A percentile compares a stretch with the other conserved stretches of the same genome.
Conservation (phyloP, 2,888 invertebrate genomes). For the Gari tellinella region DNA sequence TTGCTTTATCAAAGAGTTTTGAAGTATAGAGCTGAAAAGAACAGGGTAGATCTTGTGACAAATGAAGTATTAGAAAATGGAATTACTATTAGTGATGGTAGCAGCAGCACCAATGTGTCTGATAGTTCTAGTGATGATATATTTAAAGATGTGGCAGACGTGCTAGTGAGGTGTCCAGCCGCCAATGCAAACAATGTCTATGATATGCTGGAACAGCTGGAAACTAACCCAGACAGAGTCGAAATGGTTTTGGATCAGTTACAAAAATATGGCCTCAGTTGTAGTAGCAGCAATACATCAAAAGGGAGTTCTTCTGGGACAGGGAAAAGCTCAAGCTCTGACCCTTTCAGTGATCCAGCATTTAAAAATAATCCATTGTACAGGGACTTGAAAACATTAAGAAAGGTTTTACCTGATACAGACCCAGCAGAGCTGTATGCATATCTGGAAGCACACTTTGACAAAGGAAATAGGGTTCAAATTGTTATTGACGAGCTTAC, state of each 20-base stretch:
- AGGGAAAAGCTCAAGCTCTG: constrained; percentile 15
- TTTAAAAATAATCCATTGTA: constrained; percentile 76
- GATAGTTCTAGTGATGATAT: constrained; percentile 32
- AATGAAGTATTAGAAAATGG: constrained; percentile 67
- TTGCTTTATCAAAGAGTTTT: constrained; percentile 67
- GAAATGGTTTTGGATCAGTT: constrained; percentile 56
- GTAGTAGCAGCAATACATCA: background rate
- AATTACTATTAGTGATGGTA: background rate
- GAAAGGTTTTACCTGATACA: constrained; percentile 75
- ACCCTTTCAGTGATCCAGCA: constrained; percentile 36
- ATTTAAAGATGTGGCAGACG: constrained; percentile 63
- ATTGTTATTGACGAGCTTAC: constrained; percentile 76
- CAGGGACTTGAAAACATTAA: constrained; percentile 72
- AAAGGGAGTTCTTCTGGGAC: constrained; percentile 16
- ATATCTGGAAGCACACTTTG: constrained; percentile 78
- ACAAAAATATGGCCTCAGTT: background rate
- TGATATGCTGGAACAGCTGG: constrained; percentile 53
- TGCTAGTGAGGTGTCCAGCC: constrained; percentile 55
- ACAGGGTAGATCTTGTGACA: constrained; percentile 73
- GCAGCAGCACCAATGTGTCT: background rate
- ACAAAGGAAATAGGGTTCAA: constrained; percentile 74
- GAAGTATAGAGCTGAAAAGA: constrained; percentile 55
- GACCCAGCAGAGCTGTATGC: constrained; percentile 81
- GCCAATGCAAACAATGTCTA: constrained; percentile 59
- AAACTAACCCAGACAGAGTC: constrained; percentile 46